Evolutionary conservation across 2,797 vertebrate genomes (phyloP).

Genomic region (Pangasius mekongensis): DNA sequence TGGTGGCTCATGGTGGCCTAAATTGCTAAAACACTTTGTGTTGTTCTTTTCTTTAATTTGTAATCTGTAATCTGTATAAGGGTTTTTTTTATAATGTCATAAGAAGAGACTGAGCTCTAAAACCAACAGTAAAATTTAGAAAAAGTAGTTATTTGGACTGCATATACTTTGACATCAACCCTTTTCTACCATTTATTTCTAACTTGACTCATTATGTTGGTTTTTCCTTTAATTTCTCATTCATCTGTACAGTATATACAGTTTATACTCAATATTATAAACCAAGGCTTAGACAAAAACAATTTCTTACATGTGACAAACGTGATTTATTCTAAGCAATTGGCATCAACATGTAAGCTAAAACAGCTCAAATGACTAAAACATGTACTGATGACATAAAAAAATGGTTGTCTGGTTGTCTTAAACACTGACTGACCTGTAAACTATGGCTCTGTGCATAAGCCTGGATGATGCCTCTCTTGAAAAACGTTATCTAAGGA

Average conservation of each 20-base stretch:
- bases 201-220: not conserved
- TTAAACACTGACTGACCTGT: slow-evolving; percentile 74
- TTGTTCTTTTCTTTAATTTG: not conserved
- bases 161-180: not conserved
- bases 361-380: not conserved
- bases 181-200: not conserved
- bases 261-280: not conserved
- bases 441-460: slow-evolving; percentile 74
- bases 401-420: not conserved
- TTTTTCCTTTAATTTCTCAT: not conserved
- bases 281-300: not conserved
- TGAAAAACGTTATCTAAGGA: slow-evolving; percentile 80
- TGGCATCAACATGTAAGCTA: no score
- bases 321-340: not conserved
- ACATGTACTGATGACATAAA: not conserved
- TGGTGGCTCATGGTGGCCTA: not conserved
- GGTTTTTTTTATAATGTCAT: not conserved
- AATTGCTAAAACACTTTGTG: not conserved
- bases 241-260: not conserved
- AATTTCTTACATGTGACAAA: not conserved
- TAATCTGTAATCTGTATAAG: not conserved
- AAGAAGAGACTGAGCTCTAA: not conserved
- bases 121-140: not conserved
- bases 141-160: not conserved
- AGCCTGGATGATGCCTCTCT: slow-evolving; percentile 78